phyloP scores from a whole-genome alignment of 2,113 vertebrate species.

The Sprattus sprattus region DNA sequence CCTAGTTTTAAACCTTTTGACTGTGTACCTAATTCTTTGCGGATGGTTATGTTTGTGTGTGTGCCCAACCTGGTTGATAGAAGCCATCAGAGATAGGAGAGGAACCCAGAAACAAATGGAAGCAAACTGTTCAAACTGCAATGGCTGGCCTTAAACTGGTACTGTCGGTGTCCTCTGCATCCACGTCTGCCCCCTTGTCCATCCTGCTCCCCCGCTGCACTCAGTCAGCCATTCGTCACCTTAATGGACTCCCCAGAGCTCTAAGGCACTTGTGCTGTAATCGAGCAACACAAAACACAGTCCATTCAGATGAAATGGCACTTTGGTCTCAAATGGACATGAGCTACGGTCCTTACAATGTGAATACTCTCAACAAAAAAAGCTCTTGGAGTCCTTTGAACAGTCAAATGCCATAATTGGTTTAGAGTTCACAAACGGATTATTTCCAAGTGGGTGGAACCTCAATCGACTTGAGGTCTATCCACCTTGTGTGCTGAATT shows the following conservation, averaged over 20 bases:
- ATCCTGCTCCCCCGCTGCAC: slow-evolving; percentile 16
- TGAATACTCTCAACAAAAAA: neutral
- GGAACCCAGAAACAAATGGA: slow-evolving; percentile 79
- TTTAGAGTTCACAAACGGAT: neutral
- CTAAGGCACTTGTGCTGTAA: neutral
- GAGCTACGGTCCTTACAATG: neutral
- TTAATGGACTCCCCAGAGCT: neutral
- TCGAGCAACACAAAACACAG: neutral
- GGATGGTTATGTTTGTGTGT: slow-evolving; percentile 47
- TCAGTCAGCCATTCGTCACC: slow-evolving; percentile 27
- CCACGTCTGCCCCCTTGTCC: slow-evolving; percentile 26
- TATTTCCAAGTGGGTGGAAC: slow-evolving; percentile 2
- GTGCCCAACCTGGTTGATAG: slow-evolving; percentile 68
- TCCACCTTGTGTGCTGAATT: neutral
- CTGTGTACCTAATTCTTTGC: neutral
- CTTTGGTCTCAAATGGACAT: slow-evolving; percentile 7
- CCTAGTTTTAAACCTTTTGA: neutral
- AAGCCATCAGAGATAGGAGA: slow-evolving; percentile 71
- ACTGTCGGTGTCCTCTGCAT: slow-evolving; percentile 60
- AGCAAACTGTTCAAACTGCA: slow-evolving; percentile 81
- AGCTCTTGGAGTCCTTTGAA: slow-evolving; percentile 16
- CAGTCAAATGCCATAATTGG: slow-evolving; percentile 13
- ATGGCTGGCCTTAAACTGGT: slow-evolving; percentile 84
- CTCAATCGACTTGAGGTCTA: neutral
- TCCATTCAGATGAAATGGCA: slow-evolving; percentile 13